These are phyloP conservation scores for Entomyzon cyanotis DNA, from an alignment of 2,113 vertebrate species.

Conservation along the genomic window DNA sequence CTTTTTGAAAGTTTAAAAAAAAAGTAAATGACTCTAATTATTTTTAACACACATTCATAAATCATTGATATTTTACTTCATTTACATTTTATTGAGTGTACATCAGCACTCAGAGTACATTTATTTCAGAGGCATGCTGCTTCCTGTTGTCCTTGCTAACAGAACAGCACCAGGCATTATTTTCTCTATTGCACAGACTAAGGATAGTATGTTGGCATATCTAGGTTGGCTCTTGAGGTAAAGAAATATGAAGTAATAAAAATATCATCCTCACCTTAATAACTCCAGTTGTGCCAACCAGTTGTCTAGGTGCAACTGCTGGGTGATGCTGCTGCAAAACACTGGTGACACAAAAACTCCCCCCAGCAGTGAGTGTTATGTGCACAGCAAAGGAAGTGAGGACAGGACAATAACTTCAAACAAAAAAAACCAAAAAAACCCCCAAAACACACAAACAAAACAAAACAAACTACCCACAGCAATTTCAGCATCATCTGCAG, in stretches of 20 bases:
- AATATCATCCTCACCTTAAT: neutral
- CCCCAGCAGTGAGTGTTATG: neutral
- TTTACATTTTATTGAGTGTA: neutral
- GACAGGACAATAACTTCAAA: neutral
- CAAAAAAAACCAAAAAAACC: neutral
- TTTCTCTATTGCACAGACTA: neutral
- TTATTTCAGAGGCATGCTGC: neutral
- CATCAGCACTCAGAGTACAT: neutral
- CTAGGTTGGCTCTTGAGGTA: neutral
- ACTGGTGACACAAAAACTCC: neutral
- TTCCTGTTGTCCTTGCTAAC: neutral
- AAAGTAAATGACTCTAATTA: neutral
- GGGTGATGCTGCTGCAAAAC: neutral
- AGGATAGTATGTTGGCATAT: neutral
- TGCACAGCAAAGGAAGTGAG: neutral
- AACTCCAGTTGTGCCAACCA: neutral
- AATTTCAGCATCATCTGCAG: neutral
- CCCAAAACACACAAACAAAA: neutral
- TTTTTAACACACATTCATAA: neutral
- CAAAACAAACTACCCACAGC: neutral
- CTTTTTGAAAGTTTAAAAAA: neutral
- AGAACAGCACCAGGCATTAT: neutral
- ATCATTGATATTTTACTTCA: neutral
- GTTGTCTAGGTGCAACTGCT: neutral
- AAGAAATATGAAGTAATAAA: neutral